Evolutionary conservation across 2,113 vertebrate species (phyloP), one percentile per base, ranked within the genome.

Genomic region (Scatophagus argus): DNA sequence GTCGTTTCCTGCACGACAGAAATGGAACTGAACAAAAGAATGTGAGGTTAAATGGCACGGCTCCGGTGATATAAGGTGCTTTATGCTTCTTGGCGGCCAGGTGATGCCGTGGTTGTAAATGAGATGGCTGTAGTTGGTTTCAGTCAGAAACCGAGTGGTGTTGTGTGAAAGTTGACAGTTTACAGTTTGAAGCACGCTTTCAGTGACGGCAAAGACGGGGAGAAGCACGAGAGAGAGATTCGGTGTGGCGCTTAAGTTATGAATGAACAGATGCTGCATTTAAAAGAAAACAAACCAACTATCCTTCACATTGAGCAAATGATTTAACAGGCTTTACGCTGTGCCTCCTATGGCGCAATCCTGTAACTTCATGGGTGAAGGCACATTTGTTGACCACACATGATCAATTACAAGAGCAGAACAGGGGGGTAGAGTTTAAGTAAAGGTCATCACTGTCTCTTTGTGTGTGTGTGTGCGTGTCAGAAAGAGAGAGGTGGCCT

Each of bases 1-100:
- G 49, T 25, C 19, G 23, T 74, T 88, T 83, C 76, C 83, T 83
- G 32, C 10, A 11, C 19, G 19, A 34, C 25, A 62, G 31, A 41
- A 49, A 47, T 7, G 39, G 17, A 2, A 4, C 14, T 67, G 11
- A 44, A 27, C 38, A 19, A 4, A 21, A 29, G 31, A 14, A 14
- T 10, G 16, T 19, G 27, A 10, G 19, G 17, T 16, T 44, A 5
- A 39, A 16, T 11, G 7, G 2, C 27, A 46, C 25, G 0, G 6
- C 38, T 19, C 6, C 3, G 41, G 6, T 21, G 54, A 5, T 1
- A 11, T 19, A 19, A 9, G 27, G 0, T 19, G 23, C 3, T 0
- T 11, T n/a, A 31, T 32, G 8, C 0, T 29, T 8, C 2, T 16
- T 54, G 25, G 31, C 32, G 11, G 32, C 21, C 19, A 36, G 32